Conservation (phyloP, 1,140 invertebrate genomes). For the Hycleus phaleratus region DNA sequence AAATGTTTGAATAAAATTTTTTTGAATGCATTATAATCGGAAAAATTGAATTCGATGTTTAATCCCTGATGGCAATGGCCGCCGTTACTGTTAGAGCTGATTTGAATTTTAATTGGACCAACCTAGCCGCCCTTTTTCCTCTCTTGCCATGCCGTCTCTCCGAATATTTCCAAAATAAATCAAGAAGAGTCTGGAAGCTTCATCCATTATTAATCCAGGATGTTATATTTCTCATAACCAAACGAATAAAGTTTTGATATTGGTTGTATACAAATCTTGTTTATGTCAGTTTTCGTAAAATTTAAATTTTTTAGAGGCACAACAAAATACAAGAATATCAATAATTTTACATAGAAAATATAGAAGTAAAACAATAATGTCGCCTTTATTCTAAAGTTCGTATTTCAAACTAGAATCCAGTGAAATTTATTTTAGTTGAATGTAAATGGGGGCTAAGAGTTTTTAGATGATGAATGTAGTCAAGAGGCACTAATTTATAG, state of each 20-base stretch:
- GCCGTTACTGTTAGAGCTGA: no score
- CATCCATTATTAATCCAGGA: constrained; percentile 11
- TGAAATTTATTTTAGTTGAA: constrained; percentile 8
- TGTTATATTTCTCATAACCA: no score
- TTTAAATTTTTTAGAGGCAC: no score
- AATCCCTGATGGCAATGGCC: no score
- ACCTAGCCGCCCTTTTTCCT: neutral
- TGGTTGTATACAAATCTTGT: no score
- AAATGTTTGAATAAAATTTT: no score
- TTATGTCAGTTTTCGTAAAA: no score
- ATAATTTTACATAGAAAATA: neutral
- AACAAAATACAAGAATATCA: no score
- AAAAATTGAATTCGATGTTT: no score
- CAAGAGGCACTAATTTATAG: neutral
- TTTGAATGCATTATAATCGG: no score
- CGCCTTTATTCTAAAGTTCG: neutral
- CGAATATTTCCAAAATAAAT: constrained; percentile 12
- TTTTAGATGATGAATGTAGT: constrained; percentile 1
- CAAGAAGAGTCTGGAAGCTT: neutral
- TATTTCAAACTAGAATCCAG: constrained; percentile 1
- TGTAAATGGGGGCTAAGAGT: constrained; percentile 4
- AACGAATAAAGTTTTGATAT: no score
- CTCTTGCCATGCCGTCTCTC: neutral
- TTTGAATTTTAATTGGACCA: neutral
- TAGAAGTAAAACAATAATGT: constrained; percentile 3